A percentile compares a stretch with the other conserved stretches of the same genome.
Conservation (phyloP, 2,797 vertebrate species). For the Aplochiton taeniatus region DNA sequence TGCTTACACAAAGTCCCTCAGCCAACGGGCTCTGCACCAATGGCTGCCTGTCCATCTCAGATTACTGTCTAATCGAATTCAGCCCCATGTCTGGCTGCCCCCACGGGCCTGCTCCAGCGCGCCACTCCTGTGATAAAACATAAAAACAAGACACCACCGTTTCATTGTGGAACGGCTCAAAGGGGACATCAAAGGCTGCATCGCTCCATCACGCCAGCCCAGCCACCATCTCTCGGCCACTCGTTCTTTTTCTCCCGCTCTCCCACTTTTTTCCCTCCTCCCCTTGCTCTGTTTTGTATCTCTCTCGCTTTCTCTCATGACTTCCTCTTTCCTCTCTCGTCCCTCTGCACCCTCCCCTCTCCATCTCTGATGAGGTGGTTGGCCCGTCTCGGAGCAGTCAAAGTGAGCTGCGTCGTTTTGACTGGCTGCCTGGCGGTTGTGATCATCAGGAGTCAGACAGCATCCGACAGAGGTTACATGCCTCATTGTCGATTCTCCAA, state of each 20-base stretch:
- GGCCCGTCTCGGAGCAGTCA: conserved; percentile 16
- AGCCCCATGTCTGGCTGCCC: conserved; percentile 70
- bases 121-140: conserved; percentile 74
- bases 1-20: conserved; percentile 53
- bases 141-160: conserved; percentile 70
- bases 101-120: conserved; percentile 64
- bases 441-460: conserved; percentile 58
- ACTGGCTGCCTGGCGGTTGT: conserved; percentile 17
- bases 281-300: background rate
- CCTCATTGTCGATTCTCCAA: conserved; percentile 77
- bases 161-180: conserved; percentile 67
- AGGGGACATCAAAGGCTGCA: conserved; percentile 57
- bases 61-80: conserved; percentile 75
- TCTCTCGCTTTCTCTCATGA: background rate
- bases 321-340: conserved; percentile 2
- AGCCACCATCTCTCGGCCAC: conserved; percentile 42
- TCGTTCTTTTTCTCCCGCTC: conserved; percentile 19
- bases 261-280: background rate
- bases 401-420: background rate
- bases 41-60: conserved; percentile 65
- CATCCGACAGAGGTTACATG: conserved; percentile 63
- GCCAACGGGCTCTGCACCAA: conserved; percentile 47
- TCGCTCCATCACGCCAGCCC: too few relatives aligned
- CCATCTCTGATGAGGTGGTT: conserved; percentile 16
- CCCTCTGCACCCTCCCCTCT: conserved; percentile 16